phyloP scores from a whole-genome alignment of 1,140 invertebrate genomes.

The Leptonema lineaticorne region DNA sequence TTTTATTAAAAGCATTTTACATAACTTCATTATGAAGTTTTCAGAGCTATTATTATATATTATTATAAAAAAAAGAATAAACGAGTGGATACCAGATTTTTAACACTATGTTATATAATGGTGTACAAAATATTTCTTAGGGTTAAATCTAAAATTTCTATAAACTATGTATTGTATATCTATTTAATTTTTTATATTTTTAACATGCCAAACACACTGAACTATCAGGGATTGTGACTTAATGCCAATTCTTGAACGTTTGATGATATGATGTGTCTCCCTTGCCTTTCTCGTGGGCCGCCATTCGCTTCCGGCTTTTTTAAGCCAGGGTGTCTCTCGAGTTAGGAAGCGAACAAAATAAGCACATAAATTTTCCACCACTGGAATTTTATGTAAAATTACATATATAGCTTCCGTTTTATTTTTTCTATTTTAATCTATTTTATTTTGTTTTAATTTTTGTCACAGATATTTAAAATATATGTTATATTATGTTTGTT shows the following conservation, averaged over 20 bases:
- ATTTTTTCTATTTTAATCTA: conserved; percentile 26
- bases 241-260: conserved; percentile 41
- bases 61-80: conserved; percentile 34
- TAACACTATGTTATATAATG: conserved; percentile 36
- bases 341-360: conserved; percentile 29
- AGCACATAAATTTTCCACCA: conserved; percentile 18
- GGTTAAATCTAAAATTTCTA: conserved; percentile 42
- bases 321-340: conserved; percentile 15
- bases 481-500: conserved; percentile 23
- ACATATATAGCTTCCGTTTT: conserved; percentile 33
- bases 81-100: conserved; percentile 30
- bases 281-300: conserved; percentile 39
- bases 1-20: conserved; percentile 53
- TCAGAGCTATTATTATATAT: conserved; percentile 41
- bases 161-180: conserved; percentile 40
- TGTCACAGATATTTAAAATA: conserved; percentile 9
- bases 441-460: conserved; percentile 14
- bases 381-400: conserved; percentile 15
- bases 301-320: conserved; percentile 21
- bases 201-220: conserved; percentile 42
- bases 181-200: conserved; percentile 39
- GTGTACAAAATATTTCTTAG: conserved; percentile 41
- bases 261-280: conserved; percentile 42
- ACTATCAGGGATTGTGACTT: conserved; percentile 40
- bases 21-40: conserved; percentile 39